These are phyloP conservation scores for Echinarachnius parma DNA, from an alignment of 53 echinoderm and acorn worm genomes.

Conservation along the genomic window DNA sequence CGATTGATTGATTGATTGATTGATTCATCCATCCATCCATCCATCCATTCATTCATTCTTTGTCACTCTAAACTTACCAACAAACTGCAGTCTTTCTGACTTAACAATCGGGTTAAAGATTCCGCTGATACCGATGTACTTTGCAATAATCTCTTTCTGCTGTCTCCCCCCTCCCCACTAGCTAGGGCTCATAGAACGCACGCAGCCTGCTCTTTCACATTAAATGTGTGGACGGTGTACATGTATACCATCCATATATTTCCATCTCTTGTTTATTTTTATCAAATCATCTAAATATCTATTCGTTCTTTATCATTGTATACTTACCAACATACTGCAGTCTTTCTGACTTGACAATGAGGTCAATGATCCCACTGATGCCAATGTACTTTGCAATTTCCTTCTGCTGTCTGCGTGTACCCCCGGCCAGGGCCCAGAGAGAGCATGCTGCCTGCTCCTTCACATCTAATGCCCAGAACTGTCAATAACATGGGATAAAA, in stretches of 20 bases:
- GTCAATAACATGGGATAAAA: neutral
- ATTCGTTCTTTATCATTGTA: too few relatives aligned
- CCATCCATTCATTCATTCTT: neutral
- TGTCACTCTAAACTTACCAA: conserved; percentile 76
- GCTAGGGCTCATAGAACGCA: conserved; percentile 94
- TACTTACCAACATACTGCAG: conserved; percentile 92
- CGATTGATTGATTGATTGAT: too few relatives aligned
- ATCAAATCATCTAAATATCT: neutral
- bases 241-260: too few relatives aligned
- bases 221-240: too few relatives aligned
- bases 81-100: conserved; percentile 90
- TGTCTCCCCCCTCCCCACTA: conserved; percentile 83
- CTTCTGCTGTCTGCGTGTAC: conserved; percentile 92
- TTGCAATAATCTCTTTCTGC: conserved; percentile 96
- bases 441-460: conserved; percentile 98
- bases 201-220: conserved; percentile 96
- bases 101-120: conserved; percentile 94
- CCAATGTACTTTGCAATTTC: conserved; percentile 93
- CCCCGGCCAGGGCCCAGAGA: conserved; percentile 91
- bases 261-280: too few relatives aligned
- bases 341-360: conserved; percentile 94
- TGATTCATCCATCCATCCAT: too few relatives aligned
- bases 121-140: conserved; percentile 86
- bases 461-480: conserved; percentile 94
- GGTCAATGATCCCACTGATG: conserved; percentile 89